phyloP scores from a whole-genome alignment of 2,888 invertebrate genomes.

The Pollenia griseotomentosa region DNA sequence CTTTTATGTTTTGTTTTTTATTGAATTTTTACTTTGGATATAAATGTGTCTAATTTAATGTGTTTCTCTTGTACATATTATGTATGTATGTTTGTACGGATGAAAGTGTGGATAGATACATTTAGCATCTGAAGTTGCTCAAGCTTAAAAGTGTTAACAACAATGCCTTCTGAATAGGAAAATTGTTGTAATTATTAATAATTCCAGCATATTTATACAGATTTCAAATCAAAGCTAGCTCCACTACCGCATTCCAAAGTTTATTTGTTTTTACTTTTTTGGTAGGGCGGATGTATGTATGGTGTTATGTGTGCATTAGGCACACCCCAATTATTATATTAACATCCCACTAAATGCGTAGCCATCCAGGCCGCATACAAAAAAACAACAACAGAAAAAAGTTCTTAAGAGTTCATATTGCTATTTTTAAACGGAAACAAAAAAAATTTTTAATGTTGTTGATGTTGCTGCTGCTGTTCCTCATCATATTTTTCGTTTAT shows the following conservation, averaged over 20 bases:
- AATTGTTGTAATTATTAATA: conserved; percentile 42
- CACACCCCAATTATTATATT: conserved; percentile 54
- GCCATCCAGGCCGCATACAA: conserved; percentile 43
- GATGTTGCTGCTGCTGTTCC: conserved; percentile 37
- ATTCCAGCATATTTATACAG: conserved; percentile 44
- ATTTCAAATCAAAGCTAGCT: conserved; percentile 45
- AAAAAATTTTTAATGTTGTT: conserved; percentile 60
- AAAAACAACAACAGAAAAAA: conserved; percentile 21
- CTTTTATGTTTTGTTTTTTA: conserved; percentile 32
- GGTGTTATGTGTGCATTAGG: conserved; percentile 5
- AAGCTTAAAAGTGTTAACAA: conserved; percentile 69
- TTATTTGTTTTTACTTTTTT: conserved; percentile 2
- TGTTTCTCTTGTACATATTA: background rate
- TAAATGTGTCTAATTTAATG: conserved; percentile 29
- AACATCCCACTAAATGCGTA: conserved; percentile 59
- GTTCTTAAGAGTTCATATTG: conserved; percentile 67
- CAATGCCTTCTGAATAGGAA: conserved; percentile 35
- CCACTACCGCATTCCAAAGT: conserved; percentile 64
- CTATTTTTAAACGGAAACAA: conserved; percentile 73
- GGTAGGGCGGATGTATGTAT: conserved; percentile 36
- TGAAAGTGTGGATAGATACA: conserved; percentile 17
- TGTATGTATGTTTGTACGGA: too few species aligned
- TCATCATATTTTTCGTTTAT: conserved; percentile 28
- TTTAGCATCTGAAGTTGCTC: conserved; percentile 55
- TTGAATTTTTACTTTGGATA: background rate